Evolutionary conservation across 2,113 vertebrate genomes (phyloP).

Genomic region (Garra rufa): DNA sequence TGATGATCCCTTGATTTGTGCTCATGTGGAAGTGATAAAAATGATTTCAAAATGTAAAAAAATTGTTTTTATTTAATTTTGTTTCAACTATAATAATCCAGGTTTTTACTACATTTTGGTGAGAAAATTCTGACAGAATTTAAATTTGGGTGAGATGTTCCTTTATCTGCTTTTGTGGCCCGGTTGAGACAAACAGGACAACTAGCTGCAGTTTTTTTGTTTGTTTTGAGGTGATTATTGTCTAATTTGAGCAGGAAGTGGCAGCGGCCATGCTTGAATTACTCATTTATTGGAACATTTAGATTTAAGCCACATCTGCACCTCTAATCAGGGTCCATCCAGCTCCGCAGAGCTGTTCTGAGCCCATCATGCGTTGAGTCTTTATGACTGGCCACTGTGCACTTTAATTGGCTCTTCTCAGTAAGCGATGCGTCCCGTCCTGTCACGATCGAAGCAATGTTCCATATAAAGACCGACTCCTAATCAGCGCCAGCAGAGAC

Average conservation of each 20-base stretch:
- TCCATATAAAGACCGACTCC: conserved; percentile 70
- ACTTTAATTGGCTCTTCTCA: conserved; percentile 65
- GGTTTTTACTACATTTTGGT: too few relatives aligned
- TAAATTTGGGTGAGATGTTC: too few relatives aligned
- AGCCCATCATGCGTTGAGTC: conserved; percentile 45
- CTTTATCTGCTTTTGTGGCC: neutral
- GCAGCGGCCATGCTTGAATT: conserved; percentile 61
- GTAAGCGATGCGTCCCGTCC: conserved; percentile 71
- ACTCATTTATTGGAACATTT: conserved; percentile 66
- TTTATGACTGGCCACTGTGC: conserved; percentile 53
- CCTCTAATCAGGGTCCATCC: conserved; percentile 42
- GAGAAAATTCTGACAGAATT: too few relatives aligned
- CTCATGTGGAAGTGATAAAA: too few relatives aligned
- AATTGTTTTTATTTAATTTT: too few relatives aligned
- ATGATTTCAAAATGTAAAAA: too few relatives aligned
- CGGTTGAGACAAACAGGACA: neutral
- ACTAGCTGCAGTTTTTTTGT: neutral
- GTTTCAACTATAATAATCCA: too few relatives aligned
- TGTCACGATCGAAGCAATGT: conserved; percentile 67
- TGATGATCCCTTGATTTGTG: too few relatives aligned
- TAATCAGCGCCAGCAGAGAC: conserved; percentile 63
- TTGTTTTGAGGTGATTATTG: conserved; percentile 37
- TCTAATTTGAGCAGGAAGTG: conserved; percentile 70
- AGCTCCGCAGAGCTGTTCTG: neutral
- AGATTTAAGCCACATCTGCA: conserved; percentile 65